These are phyloP conservation scores for Oryzias javanicus DNA, from an alignment of 2,113 vertebrate genomes.

Conservation along the genomic window DNA sequence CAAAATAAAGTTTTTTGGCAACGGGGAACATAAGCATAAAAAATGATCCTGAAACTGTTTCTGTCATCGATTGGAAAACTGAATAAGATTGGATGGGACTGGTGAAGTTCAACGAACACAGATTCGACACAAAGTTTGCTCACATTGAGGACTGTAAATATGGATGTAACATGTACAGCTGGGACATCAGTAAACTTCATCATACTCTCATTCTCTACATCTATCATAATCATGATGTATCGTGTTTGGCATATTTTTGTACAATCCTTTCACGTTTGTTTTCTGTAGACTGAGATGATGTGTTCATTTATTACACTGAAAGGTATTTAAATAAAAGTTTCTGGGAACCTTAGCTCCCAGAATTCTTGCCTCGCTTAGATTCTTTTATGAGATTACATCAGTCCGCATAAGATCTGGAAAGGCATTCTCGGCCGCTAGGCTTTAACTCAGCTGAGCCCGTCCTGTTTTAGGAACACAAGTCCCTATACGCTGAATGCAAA, in stretches of 20 bases:
- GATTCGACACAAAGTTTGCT: not conserved
- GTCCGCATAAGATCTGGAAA: not conserved
- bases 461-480: slow-evolving; percentile 36
- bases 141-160: slow-evolving; percentile 78
- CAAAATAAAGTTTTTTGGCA: too few relatives aligned
- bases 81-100: not conserved
- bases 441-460: slow-evolving; percentile 32
- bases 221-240: slow-evolving; percentile 44
- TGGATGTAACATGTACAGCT: slow-evolving; percentile 73
- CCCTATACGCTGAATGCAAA: slow-evolving; percentile 30
- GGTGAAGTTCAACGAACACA: not conserved
- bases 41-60: too few relatives aligned
- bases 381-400: slow-evolving; percentile 10
- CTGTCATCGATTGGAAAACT: not conserved
- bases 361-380: not conserved
- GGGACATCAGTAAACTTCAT: slow-evolving; percentile 47
- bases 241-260: slow-evolving; percentile 68
- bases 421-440: slow-evolving; percentile 9
- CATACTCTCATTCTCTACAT: slow-evolving; percentile 26
- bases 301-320: slow-evolving; percentile 21
- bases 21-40: too few relatives aligned
- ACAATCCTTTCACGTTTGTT: slow-evolving; percentile 49
- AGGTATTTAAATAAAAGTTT: slow-evolving; percentile 73
- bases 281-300: slow-evolving; percentile 42
- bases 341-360: not conserved